These are phyloP conservation scores for Formica selysi DNA, from an alignment of 1,140 invertebrate genomes.

Conservation along the genomic window DNA sequence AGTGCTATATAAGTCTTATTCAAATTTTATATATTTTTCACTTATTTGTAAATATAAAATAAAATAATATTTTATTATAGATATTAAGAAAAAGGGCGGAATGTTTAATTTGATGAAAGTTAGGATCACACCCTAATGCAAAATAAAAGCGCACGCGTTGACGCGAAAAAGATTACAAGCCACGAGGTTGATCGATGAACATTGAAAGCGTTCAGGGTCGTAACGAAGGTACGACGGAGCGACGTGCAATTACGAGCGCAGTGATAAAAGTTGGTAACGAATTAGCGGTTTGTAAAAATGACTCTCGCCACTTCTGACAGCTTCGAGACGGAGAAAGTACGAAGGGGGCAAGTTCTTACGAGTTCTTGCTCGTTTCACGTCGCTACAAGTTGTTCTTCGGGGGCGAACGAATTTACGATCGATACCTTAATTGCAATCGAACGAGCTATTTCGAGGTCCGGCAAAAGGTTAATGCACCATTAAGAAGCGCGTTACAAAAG, in stretches of 20 bases:
- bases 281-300: slow-evolving; percentile 58
- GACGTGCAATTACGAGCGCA: slow-evolving; percentile 44
- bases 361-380: slow-evolving; percentile 51
- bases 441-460: slow-evolving; percentile 56
- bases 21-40: too few species aligned
- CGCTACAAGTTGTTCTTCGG: slow-evolving; percentile 52
- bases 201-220: slow-evolving; percentile 30
- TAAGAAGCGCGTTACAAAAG: slow-evolving; percentile 56
- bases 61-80: neutral
- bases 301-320: slow-evolving; percentile 46
- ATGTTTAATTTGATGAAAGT: neutral
- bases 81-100: neutral
- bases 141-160: slow-evolving; percentile 14
- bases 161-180: slow-evolving; percentile 34
- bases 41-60: neutral
- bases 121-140: neutral
- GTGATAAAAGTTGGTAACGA: slow-evolving; percentile 57
- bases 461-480: slow-evolving; percentile 70
- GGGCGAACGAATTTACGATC: slow-evolving; percentile 66
- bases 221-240: slow-evolving; percentile 24
- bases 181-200: slow-evolving; percentile 47
- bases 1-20: neutral
- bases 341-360: slow-evolving; percentile 47
- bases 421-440: slow-evolving; percentile 72
- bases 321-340: slow-evolving; percentile 30